Evolutionary conservation across 1,140 invertebrate species (phyloP), one percentile per base, ranked within the genome.

Genomic region (Rhagoletis zephyria): DNA sequence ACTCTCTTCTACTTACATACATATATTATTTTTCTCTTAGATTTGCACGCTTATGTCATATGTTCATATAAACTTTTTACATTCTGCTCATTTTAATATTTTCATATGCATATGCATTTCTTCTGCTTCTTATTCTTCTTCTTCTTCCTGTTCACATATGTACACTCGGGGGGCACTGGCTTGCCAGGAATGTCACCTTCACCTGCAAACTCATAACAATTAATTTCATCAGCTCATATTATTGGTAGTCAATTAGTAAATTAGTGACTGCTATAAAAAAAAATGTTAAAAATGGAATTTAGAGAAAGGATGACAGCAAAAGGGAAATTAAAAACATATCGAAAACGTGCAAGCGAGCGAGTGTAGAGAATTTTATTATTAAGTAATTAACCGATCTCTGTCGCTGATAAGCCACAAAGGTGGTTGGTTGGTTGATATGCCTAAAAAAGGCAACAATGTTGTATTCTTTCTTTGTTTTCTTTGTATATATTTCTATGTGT

Each of bases 201-300:
- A 81, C 74, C 74, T 81, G 74, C 85, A 86, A 65, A 61, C 59
- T 87, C 86, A 70, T 87, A 48, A 87, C 64, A 87, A 87, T 87
- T 87, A 87, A 87, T 87, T 70, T 87, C 86, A 87, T 87, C 86
- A 87, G 65, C 30, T 56, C 86, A 87, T 56, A 19, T 64, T 63
- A 87, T 87, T 87, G 59, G 65, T 67, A 87, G 86, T 64, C 59
- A 87, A 87, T 87, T 87, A 87, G 86, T 87, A 87, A 87, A 87
- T 87, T 70, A 87, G 86, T 70, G 86, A 59, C 61, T 87, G 63
- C 59, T 45, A 74, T 74, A 16, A 42, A 45, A 51, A 45, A 12
- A 45, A 81, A 56, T 81, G 9, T 56, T 56, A 48, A 19, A 81
- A 81, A 81, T 56, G 42, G 42, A 63, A 86, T n/a, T 56, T 45